A percentile compares a stretch with the other conserved stretches of the same genome.
Conservation (phyloP, 2,797 vertebrate species). For the Brachymystax lenok region DNA sequence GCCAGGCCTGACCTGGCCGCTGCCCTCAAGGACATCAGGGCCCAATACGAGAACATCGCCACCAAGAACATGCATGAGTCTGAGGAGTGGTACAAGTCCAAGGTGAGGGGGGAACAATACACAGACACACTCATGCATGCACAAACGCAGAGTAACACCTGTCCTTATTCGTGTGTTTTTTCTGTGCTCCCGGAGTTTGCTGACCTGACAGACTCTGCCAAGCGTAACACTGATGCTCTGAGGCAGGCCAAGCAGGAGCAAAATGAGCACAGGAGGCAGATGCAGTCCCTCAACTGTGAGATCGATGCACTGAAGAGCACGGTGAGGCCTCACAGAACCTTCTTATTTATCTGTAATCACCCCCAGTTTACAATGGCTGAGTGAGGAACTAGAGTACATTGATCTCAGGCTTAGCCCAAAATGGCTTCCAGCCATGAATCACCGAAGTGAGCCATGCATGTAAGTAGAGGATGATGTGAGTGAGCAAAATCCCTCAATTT, state of each 20-base stretch:
- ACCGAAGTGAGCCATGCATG: background rate
- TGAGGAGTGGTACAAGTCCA: constrained; percentile 95
- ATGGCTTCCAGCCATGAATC: background rate
- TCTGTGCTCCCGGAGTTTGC: constrained; percentile 77
- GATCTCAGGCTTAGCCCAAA: background rate
- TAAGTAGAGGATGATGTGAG: background rate
- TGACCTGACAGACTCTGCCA: constrained; percentile 90
- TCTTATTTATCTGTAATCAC: background rate
- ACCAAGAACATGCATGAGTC: constrained; percentile 93
- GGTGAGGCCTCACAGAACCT: constrained; percentile 71
- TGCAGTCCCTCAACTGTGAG: constrained; percentile 90
- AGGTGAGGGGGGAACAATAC: constrained; percentile 52
- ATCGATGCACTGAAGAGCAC: constrained; percentile 90
- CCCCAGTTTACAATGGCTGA: background rate
- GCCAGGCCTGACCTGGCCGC: constrained; percentile 87
- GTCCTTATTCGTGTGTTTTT: background rate
- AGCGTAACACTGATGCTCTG: constrained; percentile 89
- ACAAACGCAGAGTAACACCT: background rate
- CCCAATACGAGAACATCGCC: constrained; percentile 95
- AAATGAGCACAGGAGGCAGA: constrained; percentile 91
- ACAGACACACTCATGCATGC: constrained; percentile 8
- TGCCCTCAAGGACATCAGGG: constrained; percentile 90
- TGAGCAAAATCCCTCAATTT: background rate
- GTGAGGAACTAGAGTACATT: background rate
- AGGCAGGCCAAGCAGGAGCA: constrained; percentile 92